Evolutionary conservation across 2,113 vertebrate genomes (phyloP), one percentile per base, ranked within the genome.

Genomic region (Oceanodroma tethys): DNA sequence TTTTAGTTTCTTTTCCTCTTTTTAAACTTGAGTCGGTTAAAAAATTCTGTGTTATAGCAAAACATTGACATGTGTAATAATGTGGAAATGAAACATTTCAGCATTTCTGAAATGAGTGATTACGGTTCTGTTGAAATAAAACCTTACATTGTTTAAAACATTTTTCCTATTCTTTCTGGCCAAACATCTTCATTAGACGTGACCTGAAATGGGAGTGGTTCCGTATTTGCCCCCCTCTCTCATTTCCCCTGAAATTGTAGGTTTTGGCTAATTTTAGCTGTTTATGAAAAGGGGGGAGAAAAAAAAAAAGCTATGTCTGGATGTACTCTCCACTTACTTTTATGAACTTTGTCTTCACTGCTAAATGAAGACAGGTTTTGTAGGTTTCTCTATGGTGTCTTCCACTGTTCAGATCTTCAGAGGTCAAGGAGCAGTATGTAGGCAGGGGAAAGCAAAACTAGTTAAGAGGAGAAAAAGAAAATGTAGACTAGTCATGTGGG

Each of bases 11-110:
- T 63, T 81, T 83, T 52, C 38, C 47, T 89, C 34, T 52, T 94
- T 94, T 91, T 68, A 87, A 59, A 68, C 50, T 68, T 85, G 43
- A 66, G 10, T 80, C 15, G 62, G 50, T 86, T 88, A 58, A 94
- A 92, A 90, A 86, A 73, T 80, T 73, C 72, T 82, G 60, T 83
- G 34, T 80, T 93, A 73, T 7, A 88, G 66, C 25, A 93, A 88
- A 93, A 88, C 53, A 85, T 6, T 86, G 85, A 66, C 58, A 52
- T 56, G 43, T 52, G 45, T 68, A 90, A 73, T 82, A 95, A 80
- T 53, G 53, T 76, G 55, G n/a, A 94, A 95, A 83, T 73, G 11
- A 92, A 93, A 83, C 66, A 72, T 73, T 91, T 96, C 90, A 80
- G 62, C 40, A 66, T 95, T 95, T 93, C 66, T 80, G 45, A 86